Percentiles rank a stretch among this genome's conserved stretches.
These are phyloP conservation scores for Apantesis nais DNA, from an alignment of 2,888 invertebrate genomes.

Conservation along the genomic window DNA sequence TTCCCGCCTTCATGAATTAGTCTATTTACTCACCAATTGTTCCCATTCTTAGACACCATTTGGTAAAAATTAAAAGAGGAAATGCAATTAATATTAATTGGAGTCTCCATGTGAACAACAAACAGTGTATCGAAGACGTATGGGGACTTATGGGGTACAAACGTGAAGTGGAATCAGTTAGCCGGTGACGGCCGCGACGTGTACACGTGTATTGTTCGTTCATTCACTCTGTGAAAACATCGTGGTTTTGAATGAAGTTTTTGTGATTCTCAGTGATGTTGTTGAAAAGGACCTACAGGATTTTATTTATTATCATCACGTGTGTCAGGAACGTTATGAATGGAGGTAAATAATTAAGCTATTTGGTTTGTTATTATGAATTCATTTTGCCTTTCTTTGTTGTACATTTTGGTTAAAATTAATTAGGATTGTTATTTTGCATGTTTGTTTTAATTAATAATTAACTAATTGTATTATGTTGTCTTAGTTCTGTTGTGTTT, in stretches of 20 bases:
- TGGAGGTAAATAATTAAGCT: constrained; percentile 62
- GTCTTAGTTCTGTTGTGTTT: background rate
- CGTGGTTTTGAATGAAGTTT: constrained; percentile 47
- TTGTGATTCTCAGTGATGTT: constrained; percentile 65
- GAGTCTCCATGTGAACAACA: constrained; percentile 31
- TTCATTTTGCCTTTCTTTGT: constrained; percentile 11
- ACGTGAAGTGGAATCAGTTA: constrained; percentile 53
- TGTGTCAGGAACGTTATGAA: constrained; percentile 66
- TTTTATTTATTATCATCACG: constrained; percentile 62
- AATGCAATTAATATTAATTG: constrained; percentile 50
- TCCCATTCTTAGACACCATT: constrained; percentile 37
- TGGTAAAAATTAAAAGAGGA: constrained; percentile 43
- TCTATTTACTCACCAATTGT: constrained; percentile 44
- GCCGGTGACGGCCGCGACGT: constrained; percentile 52
- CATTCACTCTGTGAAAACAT: constrained; percentile 33
- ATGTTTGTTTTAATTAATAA: background rate
- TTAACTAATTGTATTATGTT: background rate
- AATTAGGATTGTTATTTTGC: constrained; percentile 8
- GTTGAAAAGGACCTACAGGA: constrained; percentile 61
- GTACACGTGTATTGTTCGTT: constrained; percentile 50
- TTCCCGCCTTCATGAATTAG: constrained; percentile 26
- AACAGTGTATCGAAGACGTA: constrained; percentile 39
- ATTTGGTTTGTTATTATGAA: constrained; percentile 1
- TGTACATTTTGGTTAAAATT: constrained; percentile 7
- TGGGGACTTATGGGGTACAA: constrained; percentile 36